Conservation (phyloP, 2,888 invertebrate genomes). For the Dione juno region DNA sequence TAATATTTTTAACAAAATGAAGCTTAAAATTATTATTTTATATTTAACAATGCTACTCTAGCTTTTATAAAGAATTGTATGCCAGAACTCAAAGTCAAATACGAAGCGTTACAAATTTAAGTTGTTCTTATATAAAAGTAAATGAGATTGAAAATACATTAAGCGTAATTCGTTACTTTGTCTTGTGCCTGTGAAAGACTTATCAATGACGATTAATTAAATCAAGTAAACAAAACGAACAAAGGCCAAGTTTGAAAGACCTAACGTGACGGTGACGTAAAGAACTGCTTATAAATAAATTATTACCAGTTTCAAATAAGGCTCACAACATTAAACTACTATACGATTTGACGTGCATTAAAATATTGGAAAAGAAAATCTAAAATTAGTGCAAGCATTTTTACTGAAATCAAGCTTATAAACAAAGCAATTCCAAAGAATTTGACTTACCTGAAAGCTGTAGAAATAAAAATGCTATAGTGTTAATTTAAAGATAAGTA, state of each 20-base stretch:
- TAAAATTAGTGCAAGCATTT: constrained; percentile 24
- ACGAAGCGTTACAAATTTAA: background rate
- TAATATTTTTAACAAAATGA: background rate
- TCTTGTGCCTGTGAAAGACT: constrained; percentile 25
- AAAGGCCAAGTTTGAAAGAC: constrained; percentile 52
- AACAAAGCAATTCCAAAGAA: constrained; percentile 31
- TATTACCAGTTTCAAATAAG: constrained; percentile 10
- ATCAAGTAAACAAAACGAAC: constrained; percentile 48
- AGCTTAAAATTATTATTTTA: background rate
- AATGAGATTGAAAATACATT: constrained; percentile 22
- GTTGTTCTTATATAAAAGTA: background rate
- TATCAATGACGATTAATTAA: constrained; percentile 43
- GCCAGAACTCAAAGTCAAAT: background rate
- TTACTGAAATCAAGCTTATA: constrained; percentile 26
- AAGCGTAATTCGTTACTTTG: constrained; percentile 26
- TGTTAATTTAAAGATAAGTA: background rate
- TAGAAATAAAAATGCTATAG: background rate
- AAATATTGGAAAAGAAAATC: constrained; percentile 21
- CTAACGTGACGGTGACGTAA: constrained; percentile 13
- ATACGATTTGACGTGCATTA: constrained; percentile 34
- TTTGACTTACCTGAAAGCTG: constrained; percentile 35
- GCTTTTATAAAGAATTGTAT: background rate
- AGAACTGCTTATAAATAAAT: constrained; percentile 25
- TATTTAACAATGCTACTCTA: background rate
- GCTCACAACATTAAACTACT: constrained; percentile 5